These are phyloP conservation scores for Neofelis nebulosa DNA, from an alignment of 2,113 vertebrate genomes.

Conservation along the genomic window DNA sequence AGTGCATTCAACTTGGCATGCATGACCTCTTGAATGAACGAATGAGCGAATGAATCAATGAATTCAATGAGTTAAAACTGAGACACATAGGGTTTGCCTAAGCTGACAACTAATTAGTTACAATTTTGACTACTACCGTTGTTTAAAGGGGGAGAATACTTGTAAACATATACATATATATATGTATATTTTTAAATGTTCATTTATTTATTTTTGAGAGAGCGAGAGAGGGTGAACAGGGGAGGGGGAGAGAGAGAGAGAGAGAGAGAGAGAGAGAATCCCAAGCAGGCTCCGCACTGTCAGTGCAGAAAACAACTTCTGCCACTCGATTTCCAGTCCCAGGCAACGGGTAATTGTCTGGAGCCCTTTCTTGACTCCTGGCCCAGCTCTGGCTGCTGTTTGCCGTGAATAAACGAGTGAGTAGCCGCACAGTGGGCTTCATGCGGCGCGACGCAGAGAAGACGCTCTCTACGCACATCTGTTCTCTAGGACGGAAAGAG, in stretches of 20 bases:
- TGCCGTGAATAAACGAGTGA: accelerated
- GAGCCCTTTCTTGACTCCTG: not conserved
- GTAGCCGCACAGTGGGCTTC: not conserved
- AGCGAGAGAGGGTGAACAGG: no score
- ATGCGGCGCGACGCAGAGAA: accelerated
- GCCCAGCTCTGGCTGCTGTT: not conserved
- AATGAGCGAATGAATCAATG: not conserved
- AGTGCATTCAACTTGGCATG: accelerated
- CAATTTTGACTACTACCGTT: not conserved
- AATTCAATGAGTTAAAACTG: not conserved
- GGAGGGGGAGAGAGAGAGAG: no score
- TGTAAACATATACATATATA: not conserved
- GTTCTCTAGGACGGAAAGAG: not conserved
- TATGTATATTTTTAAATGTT: not conserved
- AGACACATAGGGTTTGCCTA: not conserved
- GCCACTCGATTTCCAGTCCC: not conserved
- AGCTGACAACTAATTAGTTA: not conserved
- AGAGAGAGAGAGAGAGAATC: no score
- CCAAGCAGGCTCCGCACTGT: no score
- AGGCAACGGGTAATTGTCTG: not conserved
- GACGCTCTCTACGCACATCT: not conserved
- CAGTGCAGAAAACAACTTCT: not conserved
- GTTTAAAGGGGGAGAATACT: not conserved
- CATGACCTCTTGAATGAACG: not conserved
- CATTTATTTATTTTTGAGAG: no score